Evolutionary conservation across 1,140 invertebrate genomes (phyloP), one percentile per base, ranked within the genome.

Genomic region (Riptortus pedestris): DNA sequence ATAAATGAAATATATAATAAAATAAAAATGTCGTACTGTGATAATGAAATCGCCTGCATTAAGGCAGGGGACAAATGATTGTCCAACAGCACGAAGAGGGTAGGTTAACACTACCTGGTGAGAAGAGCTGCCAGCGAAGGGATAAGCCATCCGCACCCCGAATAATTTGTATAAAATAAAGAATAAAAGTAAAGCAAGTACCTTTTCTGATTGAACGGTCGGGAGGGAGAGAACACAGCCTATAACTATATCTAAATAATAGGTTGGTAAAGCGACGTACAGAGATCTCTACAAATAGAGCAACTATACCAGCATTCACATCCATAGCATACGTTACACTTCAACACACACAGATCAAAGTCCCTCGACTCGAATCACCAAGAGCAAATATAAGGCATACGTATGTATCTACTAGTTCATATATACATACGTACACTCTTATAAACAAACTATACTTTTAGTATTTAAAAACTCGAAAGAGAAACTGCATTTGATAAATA

Each of bases 31-130:
- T 31, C 57, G 57, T 24, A 38, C 57, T 59, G 57, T 59, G 57
- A 59, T 59, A 18, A 51, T 29, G 16, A 59, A 59, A 59, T 59
- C 57, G 57, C 57, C 57, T 59, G 57, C 33, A 26, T 59, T 24
- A 5, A 38, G n/a, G 24, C 57, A 59, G 57, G 57, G 57, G 57
- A 59, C 57, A 38, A 3, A 18, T 33, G n/a, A n/a, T n/a, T n/a
- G 57, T 59, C 57, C 57, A 59, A 59, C 57, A 59, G 57, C 57
- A 59, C 57, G 57, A 18, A 26, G 33, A 4, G 14, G 24, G 22
- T 55, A 55, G 51, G 51, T 16, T 18, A 33, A 26, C 28, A 59
- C 57, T 59, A 59, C 57, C 57, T 59, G 57, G 26, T 59, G 12
- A 59, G 57, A 59, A 33, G 57, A n/a, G 2, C 33, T 24, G 22